These are phyloP conservation scores for Clinocottus analis DNA, from an alignment of 2,113 vertebrate species.

Conservation along the genomic window DNA sequence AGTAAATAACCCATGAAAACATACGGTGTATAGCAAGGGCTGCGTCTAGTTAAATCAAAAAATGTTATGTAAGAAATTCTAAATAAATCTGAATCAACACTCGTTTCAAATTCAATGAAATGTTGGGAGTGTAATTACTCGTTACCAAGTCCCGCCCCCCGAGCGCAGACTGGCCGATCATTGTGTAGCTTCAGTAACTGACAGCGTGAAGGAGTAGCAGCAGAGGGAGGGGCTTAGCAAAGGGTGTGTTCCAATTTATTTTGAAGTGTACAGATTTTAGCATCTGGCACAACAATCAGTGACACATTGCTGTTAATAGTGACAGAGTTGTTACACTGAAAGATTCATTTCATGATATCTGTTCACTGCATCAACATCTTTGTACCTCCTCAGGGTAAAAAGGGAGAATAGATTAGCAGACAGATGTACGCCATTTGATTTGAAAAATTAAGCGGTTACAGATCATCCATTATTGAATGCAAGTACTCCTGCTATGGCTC, in stretches of 20 bases:
- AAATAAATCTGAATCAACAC: background rate
- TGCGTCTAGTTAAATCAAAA: background rate
- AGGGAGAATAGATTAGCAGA: conserved; percentile 8
- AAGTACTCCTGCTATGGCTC: conserved; percentile 11
- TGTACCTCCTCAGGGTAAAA: background rate
- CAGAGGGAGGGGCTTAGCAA: background rate
- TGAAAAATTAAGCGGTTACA: background rate
- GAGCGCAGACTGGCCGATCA: background rate
- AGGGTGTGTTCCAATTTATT: background rate
- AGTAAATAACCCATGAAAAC: no score
- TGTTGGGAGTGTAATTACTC: background rate
- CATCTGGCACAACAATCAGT: background rate
- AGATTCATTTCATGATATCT: conserved; percentile 6
- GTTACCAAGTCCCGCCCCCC: no score
- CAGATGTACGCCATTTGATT: conserved; percentile 27
- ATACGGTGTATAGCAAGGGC: no score
- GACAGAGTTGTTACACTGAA: background rate
- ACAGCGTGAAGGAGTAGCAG: background rate
- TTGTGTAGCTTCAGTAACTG: background rate
- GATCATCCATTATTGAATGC: conserved; percentile 1
- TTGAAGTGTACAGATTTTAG: background rate
- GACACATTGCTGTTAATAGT: background rate
- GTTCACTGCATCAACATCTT: background rate
- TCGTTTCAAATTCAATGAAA: background rate
- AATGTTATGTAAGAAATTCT: background rate